Conservation (phyloP, 2,113 vertebrate genomes). For the Phylloscopus trochiloides region DNA sequence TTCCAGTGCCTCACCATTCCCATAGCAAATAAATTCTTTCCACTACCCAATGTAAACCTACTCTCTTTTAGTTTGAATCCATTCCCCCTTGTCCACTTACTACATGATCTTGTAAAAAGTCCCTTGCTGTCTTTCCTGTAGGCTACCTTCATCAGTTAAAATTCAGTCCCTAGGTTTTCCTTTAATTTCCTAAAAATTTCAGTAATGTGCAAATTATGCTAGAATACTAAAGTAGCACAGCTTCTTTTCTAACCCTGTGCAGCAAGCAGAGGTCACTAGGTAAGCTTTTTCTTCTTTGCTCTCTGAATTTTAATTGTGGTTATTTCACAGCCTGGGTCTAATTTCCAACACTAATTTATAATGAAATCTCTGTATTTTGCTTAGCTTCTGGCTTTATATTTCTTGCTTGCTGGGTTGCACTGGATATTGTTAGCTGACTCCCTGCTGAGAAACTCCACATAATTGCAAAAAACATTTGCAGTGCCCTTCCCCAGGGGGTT, state of each 20-base stretch:
- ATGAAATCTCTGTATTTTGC: conserved; percentile 23
- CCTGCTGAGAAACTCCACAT: not conserved
- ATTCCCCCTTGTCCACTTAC: not conserved
- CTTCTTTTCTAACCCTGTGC: not conserved
- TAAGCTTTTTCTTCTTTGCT: conserved; percentile 24
- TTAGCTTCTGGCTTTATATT: conserved; percentile 12
- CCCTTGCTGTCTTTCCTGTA: not conserved
- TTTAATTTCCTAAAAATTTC: not conserved
- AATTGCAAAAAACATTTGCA: not conserved
- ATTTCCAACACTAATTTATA: conserved; percentile 45
- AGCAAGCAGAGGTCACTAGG: conserved; percentile 26
- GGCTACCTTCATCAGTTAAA: not conserved
- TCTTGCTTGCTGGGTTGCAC: not conserved
- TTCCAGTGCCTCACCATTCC: not conserved
- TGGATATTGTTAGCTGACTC: conserved; percentile 16
- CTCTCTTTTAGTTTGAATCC: not conserved
- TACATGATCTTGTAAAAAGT: not conserved
- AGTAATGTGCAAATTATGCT: not conserved
- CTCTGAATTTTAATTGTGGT: conserved; percentile 49
- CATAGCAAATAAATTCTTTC: not conserved
- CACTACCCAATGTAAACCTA: not conserved
- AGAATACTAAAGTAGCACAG: conserved; percentile 13
- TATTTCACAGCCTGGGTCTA: conserved; percentile 24
- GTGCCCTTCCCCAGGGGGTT: not conserved
- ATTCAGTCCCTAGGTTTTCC: not conserved